Base-by-base conservation (phyloP, 2,888 invertebrate species). In the Eledona agricola region DNA sequence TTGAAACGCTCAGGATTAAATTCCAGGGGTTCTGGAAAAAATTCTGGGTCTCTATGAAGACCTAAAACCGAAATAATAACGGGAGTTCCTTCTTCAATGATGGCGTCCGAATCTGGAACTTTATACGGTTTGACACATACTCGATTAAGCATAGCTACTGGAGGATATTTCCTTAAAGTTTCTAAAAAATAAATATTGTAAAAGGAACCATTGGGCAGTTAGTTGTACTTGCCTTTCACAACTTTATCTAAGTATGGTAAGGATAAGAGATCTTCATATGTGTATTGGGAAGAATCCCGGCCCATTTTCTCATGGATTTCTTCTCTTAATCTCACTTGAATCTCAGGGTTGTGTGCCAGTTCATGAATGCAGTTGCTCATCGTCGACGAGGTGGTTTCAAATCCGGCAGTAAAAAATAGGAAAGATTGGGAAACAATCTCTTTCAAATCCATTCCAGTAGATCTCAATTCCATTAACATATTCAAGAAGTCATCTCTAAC, bases 401-500 rank as follows among this genome's bases (percentile, higher is more conserved):
- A 84, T 0, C 83, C 84, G 7, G 83, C 84, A 31, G 83, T 71
- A 1, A 84, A 78, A 68, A 84, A 84, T 1, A 84, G 69, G 20
- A 83, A 71, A 4, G 80, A 78, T 64, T 84, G 83, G 0, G 82
- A 81, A 1, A 62, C 60, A n/a, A 68, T 58, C 52, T 70, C 62
- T 4, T 59, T 34, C 5, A 69, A 20, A 1, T 53, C 59, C 5
- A 63, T 38, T 0, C 51, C 63, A 1, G 59, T 68, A 10, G 59
- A 50, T 22, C 57, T 78, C 19, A 81, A 55, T 16, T 81, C 73
- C 17, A 80, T 71, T 28, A 82, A 67, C 1, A 81, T 62, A 46
- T 83, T 79, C 40, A 84, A 64, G 51, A 83, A 81, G 67, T 82
- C 83, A 34, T 81, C 79, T 5, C 80, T 68, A 0, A 60, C 63